These are phyloP conservation scores for Adoxophyes honmai DNA, from an alignment of 1,140 invertebrate genomes.

Conservation along the genomic window DNA sequence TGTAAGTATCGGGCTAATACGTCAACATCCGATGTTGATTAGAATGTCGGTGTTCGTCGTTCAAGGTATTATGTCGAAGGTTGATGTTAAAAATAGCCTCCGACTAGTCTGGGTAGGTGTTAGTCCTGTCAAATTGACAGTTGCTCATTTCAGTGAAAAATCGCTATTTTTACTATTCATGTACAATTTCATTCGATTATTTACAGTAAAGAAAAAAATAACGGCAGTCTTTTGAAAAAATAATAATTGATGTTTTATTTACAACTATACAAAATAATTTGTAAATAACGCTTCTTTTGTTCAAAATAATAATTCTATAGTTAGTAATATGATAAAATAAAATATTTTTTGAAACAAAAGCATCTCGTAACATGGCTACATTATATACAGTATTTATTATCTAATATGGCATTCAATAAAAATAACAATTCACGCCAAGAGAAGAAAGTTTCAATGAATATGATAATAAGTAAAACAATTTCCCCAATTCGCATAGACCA, in stretches of 20 bases:
- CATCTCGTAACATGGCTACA: slow-evolving; percentile 47
- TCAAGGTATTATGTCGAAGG: slow-evolving; percentile 34
- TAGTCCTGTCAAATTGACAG: slow-evolving; percentile 26
- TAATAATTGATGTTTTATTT: slow-evolving; percentile 54
- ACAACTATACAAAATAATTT: slow-evolving; percentile 65
- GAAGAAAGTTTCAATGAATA: slow-evolving; percentile 35
- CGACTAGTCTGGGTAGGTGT: slow-evolving; percentile 33
- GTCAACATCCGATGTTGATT: slow-evolving; percentile 51
- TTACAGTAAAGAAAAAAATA: slow-evolving; percentile 56
- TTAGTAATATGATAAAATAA: slow-evolving; percentile 46
- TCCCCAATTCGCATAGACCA: slow-evolving; percentile 42
- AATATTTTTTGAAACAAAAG: slow-evolving; percentile 47
- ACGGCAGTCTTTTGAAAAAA: slow-evolving; percentile 68
- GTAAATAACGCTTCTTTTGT: slow-evolving; percentile 61
- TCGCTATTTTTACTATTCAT: slow-evolving; percentile 60
- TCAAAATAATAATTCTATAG: slow-evolving; percentile 58
- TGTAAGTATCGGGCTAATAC: slow-evolving; percentile 58
- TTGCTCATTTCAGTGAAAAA: slow-evolving; percentile 54
- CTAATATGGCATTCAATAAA: slow-evolving; percentile 69
- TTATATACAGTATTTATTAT: slow-evolving; percentile 58
- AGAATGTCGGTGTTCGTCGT: slow-evolving; percentile 64
- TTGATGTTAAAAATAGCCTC: slow-evolving; percentile 24
- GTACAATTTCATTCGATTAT: slow-evolving; percentile 39
- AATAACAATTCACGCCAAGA: slow-evolving; percentile 51
- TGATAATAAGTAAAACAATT: slow-evolving; percentile 45